phyloP scores from a whole-genome alignment of 2,113 vertebrate species.

The Mormyrus lacerda region DNA sequence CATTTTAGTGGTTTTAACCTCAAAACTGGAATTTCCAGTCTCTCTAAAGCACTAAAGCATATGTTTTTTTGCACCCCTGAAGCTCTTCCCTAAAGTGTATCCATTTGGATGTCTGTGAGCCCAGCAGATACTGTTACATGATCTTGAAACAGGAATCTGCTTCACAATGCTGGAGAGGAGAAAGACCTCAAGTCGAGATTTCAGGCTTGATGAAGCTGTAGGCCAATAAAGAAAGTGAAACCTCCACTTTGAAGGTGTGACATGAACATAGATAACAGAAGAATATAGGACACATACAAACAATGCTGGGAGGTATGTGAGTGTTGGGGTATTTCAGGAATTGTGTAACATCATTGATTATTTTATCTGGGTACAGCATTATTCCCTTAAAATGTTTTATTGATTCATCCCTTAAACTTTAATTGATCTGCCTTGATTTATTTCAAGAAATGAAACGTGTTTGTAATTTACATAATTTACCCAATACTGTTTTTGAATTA shows the following conservation, averaged over 20 bases:
- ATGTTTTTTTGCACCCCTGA: background rate
- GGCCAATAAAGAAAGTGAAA: background rate
- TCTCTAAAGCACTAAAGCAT: background rate
- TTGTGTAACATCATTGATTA: background rate
- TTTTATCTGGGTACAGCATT: background rate
- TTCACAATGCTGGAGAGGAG: background rate
- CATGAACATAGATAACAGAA: background rate
- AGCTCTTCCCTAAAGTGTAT: background rate
- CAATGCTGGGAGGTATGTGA: background rate
- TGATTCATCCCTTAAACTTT: background rate
- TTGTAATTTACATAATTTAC: background rate
- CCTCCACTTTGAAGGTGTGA: background rate
- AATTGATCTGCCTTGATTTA: background rate
- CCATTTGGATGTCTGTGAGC: background rate
- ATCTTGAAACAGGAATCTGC: background rate
- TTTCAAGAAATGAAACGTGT: background rate
- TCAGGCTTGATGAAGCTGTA: no score
- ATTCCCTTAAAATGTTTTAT: background rate
- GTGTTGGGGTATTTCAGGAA: background rate
- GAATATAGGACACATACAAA: background rate
- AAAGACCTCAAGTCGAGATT: background rate
- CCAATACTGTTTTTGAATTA: background rate
- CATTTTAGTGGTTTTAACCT: background rate
- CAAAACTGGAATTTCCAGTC: background rate
- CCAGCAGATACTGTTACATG: background rate